Evolutionary conservation across 2,888 invertebrate genomes (phyloP), one percentile per base, ranked within the genome.

Genomic region (Peribatodes rhomboidaria): DNA sequence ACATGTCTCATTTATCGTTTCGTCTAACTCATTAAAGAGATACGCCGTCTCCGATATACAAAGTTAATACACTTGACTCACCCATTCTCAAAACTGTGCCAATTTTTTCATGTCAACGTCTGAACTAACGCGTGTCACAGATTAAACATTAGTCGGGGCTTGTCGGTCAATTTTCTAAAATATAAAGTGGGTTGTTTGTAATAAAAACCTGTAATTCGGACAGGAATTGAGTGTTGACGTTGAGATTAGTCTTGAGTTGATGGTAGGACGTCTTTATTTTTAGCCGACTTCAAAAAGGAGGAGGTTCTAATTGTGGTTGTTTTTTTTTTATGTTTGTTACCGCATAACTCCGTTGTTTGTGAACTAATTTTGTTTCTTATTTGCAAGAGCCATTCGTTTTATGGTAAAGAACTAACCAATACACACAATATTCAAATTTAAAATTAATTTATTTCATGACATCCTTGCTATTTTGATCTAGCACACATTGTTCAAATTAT

Each of bases 11-110:
- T 64, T 59, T 59, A 44, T n/a, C 42, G 49, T 65, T 56, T 56
- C 60, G 27, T 18, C 56, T 41, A 65, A 57, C 61, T 61, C 61
- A 61, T 65, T 55, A 64, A 49, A 64, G 14, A 58, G 41, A 59
- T 59, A 59, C 14, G 18, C 53, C 35, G 62, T 63, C 57, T 62
- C 39, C 31, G 57, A 64, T 64, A 49, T 9, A 59, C 64, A 54
- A 54, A 64, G 59, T 55, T 55, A 64, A 64, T 52, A 62, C n/a
- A 44, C 64, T 14, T 66, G 65, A 66, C 41, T 66, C 65, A 66
- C 61, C 31, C 16, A 33, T 52, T 65, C 60, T 41, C 0, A 57
- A 57, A 65, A 58, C 42, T 49, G 61, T 66, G 65, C 65, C 65
- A 66, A 66, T 58, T 58, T 61, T 63, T 57, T 56, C 41, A 56